Conservation (phyloP, 2,113 vertebrate species). For the Agelaius phoeniceus region DNA sequence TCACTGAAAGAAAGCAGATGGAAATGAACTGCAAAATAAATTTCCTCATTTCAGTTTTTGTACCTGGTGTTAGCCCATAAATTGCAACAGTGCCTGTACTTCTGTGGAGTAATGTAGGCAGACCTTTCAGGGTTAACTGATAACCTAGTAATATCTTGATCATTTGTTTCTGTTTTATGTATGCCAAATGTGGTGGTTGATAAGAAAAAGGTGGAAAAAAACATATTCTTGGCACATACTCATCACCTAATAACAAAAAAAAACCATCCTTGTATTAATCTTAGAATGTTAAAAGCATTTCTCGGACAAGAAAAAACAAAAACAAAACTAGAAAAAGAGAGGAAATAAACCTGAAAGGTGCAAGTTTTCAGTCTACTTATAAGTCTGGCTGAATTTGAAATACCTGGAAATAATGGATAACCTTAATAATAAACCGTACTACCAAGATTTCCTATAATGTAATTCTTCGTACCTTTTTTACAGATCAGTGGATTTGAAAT, state of each 20-base stretch:
- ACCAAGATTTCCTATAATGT: neutral
- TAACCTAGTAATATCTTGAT: neutral
- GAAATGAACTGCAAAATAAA: neutral
- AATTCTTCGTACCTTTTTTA: neutral
- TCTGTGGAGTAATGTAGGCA: neutral
- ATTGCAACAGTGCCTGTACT: neutral
- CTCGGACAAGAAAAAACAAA: neutral
- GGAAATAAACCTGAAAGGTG: neutral
- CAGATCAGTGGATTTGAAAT: neutral
- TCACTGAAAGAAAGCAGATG: neutral
- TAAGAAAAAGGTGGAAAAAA: accelerated
- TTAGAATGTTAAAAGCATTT: neutral
- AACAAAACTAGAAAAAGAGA: neutral
- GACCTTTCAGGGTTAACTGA: neutral
- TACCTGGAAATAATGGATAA: neutral
- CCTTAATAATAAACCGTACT: neutral
- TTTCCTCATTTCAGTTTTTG: neutral
- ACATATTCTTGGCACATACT: neutral
- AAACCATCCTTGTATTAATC: neutral
- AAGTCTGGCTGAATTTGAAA: neutral
- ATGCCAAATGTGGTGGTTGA: neutral
- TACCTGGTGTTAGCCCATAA: neutral
- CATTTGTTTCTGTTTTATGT: neutral
- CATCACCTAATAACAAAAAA: neutral
- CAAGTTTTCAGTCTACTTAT: neutral